Evolutionary conservation across 2,797 vertebrate genomes (phyloP).

Genomic region (Botia kubotai): DNA sequence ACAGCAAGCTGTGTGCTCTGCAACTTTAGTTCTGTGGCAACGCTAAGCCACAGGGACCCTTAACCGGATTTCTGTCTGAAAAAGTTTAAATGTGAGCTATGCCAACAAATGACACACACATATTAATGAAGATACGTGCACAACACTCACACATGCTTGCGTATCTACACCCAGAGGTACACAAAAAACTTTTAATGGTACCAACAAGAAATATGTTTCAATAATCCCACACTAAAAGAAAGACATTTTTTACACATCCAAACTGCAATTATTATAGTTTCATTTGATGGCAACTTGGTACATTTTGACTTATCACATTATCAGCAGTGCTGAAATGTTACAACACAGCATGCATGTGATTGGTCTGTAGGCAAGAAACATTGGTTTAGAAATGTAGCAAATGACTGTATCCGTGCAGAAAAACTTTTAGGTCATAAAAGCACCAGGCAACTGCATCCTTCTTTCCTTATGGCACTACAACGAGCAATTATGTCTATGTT

Average conservation of each 20-base stretch:
- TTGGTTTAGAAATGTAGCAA: background rate
- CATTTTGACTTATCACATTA: background rate
- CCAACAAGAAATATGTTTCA: slow-evolving; percentile 16
- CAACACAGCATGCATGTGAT: background rate
- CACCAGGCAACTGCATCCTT: slow-evolving; percentile 34
- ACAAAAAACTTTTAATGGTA: slow-evolving; percentile 30
- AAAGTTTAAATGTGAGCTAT: slow-evolving; percentile 60
- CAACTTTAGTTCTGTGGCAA: slow-evolving; percentile 69
- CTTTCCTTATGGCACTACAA: slow-evolving; percentile 23
- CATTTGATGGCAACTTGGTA: background rate
- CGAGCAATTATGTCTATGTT: slow-evolving; percentile 20
- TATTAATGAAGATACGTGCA: background rate
- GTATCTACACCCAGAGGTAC: slow-evolving; percentile 21
- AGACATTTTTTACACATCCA: background rate
- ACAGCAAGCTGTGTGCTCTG: slow-evolving; percentile 76
- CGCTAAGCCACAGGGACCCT: slow-evolving; percentile 67
- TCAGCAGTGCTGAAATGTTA: too few species aligned
- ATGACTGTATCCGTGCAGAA: background rate
- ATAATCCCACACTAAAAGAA: background rate
- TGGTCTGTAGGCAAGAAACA: background rate
- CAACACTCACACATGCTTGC: background rate
- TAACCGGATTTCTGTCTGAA: slow-evolving; percentile 72
- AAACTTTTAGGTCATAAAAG: background rate
- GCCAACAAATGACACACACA: slow-evolving; percentile 19
- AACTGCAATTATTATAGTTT: too few species aligned